Base-by-base conservation (phyloP, 1,140 invertebrate genomes). In the Gryllus bimaculatus region DNA sequence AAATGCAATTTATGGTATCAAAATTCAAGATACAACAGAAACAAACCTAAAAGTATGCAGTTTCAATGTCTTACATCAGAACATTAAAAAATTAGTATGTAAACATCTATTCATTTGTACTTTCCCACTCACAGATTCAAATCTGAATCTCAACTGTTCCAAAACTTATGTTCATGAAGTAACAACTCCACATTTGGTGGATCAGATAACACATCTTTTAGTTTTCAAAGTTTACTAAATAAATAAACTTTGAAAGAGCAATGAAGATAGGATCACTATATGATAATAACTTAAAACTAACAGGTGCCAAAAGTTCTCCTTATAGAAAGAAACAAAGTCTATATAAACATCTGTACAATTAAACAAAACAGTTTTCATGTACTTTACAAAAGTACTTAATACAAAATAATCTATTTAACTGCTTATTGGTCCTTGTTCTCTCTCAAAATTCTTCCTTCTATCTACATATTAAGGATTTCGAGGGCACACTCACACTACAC, bases 321-420 rank as follows among this genome's bases (percentile, higher is more conserved):
- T 66, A 66, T 66, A 66, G 54, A 66, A 66, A 66, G 54, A 66
- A 66, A 66, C 54, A 66, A 66, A 66, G 10, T 13, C 54, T 66
- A 66, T 66, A 66, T 66, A 66, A 66, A 66, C 54, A 66, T 66
- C 54, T 66, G 54, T 66, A 66, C 54, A 66, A 66, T 66, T 13
- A 66, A 66, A 10, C 26, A 39, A 66, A 66, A 66, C 10, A 10
- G 18, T 66, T 66, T 66, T 66, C 54, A 13, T 66, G 54, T 66
- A 66, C 54, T 66, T 66, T 66, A 66, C 54, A 66, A 66, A 66
- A 66, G 54, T 66, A 66, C 54, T 66, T 66, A 66, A 66, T 66
- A 66, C 54, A 66, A 66, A 66, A 66, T 66, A 66, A 66, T 66
- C 54, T 66, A 66, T 66, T 66, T 66, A 66, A 66, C 54, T 66